phyloP scores from a whole-genome alignment of 2,113 vertebrate genomes.

The Tinamus guttatus region DNA sequence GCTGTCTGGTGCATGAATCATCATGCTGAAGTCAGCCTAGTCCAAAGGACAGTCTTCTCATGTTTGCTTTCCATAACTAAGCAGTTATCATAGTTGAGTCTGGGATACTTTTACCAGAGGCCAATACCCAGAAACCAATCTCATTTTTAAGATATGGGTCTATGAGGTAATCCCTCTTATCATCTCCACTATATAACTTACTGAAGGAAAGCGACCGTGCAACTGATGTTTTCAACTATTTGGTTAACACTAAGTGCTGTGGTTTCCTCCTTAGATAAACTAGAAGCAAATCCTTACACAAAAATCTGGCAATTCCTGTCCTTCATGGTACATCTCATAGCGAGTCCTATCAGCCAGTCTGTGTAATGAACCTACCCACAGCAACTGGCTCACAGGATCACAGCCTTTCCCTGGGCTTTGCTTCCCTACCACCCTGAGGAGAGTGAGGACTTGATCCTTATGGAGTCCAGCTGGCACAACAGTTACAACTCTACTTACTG shows the following conservation, averaged over 20 bases:
- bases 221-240: background rate
- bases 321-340: background rate
- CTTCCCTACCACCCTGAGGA: background rate
- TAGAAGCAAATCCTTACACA: background rate
- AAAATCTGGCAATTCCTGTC: background rate
- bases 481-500: background rate
- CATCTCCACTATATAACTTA: background rate
- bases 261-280: background rate
- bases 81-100: background rate
- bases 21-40: background rate
- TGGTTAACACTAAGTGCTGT: background rate
- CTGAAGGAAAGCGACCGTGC: background rate
- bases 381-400: background rate
- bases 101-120: background rate
- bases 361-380: background rate
- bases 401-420: background rate
- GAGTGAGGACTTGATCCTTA: background rate
- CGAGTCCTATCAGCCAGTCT: background rate
- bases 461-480: background rate
- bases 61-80: constrained; percentile 11
- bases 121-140: constrained; percentile 30
- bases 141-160: background rate
- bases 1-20: background rate
- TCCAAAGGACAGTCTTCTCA: background rate
- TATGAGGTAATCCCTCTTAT: background rate